Percentiles rank a stretch among this genome's conserved stretches.
Evolutionary conservation across 2,113 vertebrate genomes (phyloP).

Genomic region (Erythrolamprus reginae): DNA sequence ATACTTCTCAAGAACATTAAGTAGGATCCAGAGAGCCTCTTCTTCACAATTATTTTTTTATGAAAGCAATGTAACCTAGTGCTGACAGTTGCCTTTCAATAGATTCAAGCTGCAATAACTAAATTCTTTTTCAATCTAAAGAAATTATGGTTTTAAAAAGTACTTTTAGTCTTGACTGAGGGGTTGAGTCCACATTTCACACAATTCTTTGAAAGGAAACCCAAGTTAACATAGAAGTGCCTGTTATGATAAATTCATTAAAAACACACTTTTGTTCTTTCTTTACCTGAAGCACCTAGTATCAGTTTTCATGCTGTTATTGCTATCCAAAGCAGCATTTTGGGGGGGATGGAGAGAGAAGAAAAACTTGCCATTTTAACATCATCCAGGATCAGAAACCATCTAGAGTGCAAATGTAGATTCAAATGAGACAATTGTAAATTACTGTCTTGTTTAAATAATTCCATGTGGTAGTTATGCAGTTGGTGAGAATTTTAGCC

Average conservation of each 20-base stretch:
- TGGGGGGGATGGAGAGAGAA: not conserved
- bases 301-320: not conserved
- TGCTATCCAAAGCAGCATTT: not conserved
- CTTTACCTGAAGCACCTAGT: not conserved
- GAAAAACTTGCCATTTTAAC: not conserved
- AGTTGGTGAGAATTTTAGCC: not conserved
- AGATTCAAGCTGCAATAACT: not conserved
- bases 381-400: not conserved
- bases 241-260: not conserved
- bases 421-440: not conserved
- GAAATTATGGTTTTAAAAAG: not conserved
- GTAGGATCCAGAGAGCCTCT: not conserved
- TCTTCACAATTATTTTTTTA: not conserved
- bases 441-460: not conserved
- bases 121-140: slow-evolving; percentile 8
- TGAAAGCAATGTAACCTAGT: not conserved
- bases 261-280: not conserved
- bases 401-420: not conserved
- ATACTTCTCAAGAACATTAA: slow-evolving; percentile 7
- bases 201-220: not conserved
- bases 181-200: not conserved
- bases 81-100: not conserved
- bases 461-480: not conserved
- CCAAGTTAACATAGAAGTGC: not conserved
- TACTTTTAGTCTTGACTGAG: slow-evolving; percentile 7